Percentiles rank a stretch among this genome's conserved stretches.
Conservation (phyloP, 2,888 invertebrate genomes). For the Latheticus oryzae region DNA sequence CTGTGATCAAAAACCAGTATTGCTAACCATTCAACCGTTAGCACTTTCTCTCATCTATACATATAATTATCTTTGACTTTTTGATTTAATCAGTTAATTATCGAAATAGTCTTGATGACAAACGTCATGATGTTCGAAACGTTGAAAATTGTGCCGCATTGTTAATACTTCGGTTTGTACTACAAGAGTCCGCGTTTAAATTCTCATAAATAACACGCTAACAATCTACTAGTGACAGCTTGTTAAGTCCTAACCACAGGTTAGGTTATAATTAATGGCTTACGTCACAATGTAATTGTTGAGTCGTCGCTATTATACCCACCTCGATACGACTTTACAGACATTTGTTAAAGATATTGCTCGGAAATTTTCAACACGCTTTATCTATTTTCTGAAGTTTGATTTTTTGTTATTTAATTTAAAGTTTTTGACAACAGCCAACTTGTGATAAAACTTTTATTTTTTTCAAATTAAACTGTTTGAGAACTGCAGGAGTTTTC, state of each 20-base stretch:
- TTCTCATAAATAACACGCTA: constrained; percentile 68
- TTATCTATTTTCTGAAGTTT: constrained; percentile 8
- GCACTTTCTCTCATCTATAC: constrained; percentile 29
- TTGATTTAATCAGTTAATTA: constrained; percentile 51
- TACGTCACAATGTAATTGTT: constrained; percentile 67
- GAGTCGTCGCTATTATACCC: constrained; percentile 66
- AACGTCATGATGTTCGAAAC: constrained; percentile 18
- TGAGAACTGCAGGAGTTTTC: no score
- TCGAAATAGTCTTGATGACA: constrained; percentile 47
- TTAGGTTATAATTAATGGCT: constrained; percentile 68
- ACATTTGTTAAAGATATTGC: constrained; percentile 64
- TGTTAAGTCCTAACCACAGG: constrained; percentile 69
- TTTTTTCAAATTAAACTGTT: no score
- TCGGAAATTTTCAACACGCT: no score
- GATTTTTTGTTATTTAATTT: constrained; percentile 1
- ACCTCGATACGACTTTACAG: constrained; percentile 60
- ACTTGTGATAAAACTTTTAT: no score
- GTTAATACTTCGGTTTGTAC: constrained; percentile 49
- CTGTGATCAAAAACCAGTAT: no score
- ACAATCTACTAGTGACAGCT: constrained; percentile 68
- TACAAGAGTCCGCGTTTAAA: constrained; percentile 65
- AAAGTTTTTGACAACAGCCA: no score
- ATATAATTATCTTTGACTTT: no score
- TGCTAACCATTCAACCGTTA: no score
- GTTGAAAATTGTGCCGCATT: constrained; percentile 43